Evolutionary conservation across 2,113 vertebrate species (phyloP), one percentile per base, ranked within the genome.

Genomic region (Pampusana beccarii): DNA sequence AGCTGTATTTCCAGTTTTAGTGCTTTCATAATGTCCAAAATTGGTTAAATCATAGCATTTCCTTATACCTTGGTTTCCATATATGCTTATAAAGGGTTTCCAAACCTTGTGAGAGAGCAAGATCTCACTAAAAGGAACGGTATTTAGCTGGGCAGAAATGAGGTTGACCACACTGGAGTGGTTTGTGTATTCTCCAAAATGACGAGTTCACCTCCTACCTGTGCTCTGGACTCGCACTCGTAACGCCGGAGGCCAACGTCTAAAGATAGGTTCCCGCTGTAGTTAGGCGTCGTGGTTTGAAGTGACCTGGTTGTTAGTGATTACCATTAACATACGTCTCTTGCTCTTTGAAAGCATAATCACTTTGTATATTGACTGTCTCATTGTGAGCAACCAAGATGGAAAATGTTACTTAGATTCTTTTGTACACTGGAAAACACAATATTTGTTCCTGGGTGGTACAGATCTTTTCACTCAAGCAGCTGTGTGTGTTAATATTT

Each of bases 371-470:
- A 34, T 36, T 69, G 82, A 74, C 64, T 70, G n/a, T 80, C 67
- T 94, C 80, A 23, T 64, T 74, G 50, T 36, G 69, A 88, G 61
- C 50, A 77, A 66, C 54, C 81, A 69, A 65, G 67, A 77, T 83
- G 88, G 92, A 93, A 93, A 90, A 90, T 58, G 62, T 94, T 80
- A 66, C 79, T 93, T 60, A 54, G 21, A 60, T 75, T 61, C 46
- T 86, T 92, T 36, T 64, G n/a, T 60, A 40, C n/a, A 2, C 69
- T 92, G 88, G 42, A 86, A 92, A 92, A 73, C 24, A 51, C 40
- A 73, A 10, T 78, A 21, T 90, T 93, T 92, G 26, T 84, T 88
- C 40, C 23, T 11, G 72, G 20, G 60, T 95, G 80, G 83, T 88
- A 92, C 82, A 54, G 71, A 83, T 71, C 86, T 40, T 77, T 42